Conservation (phyloP, 92 coral and sea anemone genomes). For the Epizoanthus ramosus region DNA sequence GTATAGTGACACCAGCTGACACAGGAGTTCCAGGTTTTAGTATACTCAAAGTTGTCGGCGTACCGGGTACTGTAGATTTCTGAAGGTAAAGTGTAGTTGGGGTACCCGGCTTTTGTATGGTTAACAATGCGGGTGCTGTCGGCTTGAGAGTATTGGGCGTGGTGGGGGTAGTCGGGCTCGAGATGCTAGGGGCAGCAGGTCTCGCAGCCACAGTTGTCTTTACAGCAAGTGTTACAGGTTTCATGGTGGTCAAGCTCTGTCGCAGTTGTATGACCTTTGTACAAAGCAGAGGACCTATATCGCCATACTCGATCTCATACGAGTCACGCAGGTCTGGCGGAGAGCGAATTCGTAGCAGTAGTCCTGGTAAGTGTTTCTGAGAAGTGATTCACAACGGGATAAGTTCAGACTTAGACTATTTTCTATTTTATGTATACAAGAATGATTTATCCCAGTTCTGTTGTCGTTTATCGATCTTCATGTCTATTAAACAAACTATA, state of each 20-base stretch:
- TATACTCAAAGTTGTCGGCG: conserved; percentile 40
- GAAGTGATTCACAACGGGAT: neutral
- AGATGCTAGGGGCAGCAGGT: conserved; percentile 72
- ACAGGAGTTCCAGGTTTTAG: conserved; percentile 32
- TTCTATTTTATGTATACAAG: too few species aligned
- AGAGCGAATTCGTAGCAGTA: conserved; percentile 79
- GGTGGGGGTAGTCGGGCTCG: conserved; percentile 73
- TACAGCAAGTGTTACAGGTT: conserved; percentile 73
- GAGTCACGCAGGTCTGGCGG: conserved; percentile 89
- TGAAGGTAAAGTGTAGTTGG: conserved; percentile 55
- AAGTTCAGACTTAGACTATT: too few species aligned
- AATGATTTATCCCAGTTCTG: too few species aligned
- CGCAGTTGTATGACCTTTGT: conserved; percentile 88
- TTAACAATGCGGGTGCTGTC: conserved; percentile 53
- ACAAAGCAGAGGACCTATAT: conserved; percentile 75
- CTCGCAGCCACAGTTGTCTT: conserved; percentile 53
- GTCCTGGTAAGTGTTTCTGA: conserved; percentile 96
- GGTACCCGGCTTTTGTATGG: conserved; percentile 73
- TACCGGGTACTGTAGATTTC: conserved; percentile 31
- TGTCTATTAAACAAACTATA: too few species aligned
- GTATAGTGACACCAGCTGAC: conserved; percentile 32
- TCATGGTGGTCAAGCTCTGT: conserved; percentile 81
- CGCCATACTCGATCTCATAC: conserved; percentile 88
- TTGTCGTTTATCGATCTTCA: neutral
- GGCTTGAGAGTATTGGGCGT: conserved; percentile 69